A percentile compares a stretch with the other conserved stretches of the same genome.
Evolutionary conservation across 2,797 vertebrate genomes (phyloP).

Genomic region (Atherinosoma microstoma): DNA sequence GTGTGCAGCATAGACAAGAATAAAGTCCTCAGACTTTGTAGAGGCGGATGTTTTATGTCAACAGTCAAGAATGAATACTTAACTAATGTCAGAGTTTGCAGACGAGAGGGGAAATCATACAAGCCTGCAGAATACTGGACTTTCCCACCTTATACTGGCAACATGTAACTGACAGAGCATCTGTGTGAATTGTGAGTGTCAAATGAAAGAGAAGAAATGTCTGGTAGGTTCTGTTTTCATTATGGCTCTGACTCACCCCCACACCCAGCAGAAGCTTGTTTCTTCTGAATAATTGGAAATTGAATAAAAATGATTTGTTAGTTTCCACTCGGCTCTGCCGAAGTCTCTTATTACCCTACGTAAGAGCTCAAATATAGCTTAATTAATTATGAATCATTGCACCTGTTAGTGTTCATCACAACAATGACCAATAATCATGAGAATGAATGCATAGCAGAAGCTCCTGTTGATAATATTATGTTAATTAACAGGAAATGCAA

Average conservation of each 20-base stretch:
- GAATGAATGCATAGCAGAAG: background rate
- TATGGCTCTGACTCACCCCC: conserved; percentile 14
- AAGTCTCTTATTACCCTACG: background rate
- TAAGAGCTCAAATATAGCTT: background rate
- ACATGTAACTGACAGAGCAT: conserved; percentile 8
- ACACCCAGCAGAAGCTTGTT: conserved; percentile 8
- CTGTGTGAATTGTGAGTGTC: conserved; percentile 38
- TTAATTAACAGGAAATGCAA: background rate
- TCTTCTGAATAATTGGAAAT: conserved; percentile 14
- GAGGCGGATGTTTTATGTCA: background rate
- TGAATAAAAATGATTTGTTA: conserved; percentile 12
- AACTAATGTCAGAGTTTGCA: background rate
- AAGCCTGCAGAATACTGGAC: background rate
- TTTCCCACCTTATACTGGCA: background rate
- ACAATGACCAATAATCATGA: background rate
- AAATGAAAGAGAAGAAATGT: conserved; percentile 1
- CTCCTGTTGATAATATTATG: background rate
- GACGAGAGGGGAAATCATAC: background rate
- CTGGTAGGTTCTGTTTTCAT: conserved; percentile 1
- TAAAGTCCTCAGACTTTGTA: background rate
- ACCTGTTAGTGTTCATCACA: background rate
- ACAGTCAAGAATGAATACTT: background rate
- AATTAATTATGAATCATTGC: conserved; percentile 9
- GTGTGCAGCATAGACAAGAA: background rate
- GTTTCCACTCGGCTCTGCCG: background rate